Percentiles rank a stretch among this genome's conserved stretches.
phyloP scores from a whole-genome alignment of 2,888 invertebrate genomes.

The Adelognathus sp. region DNA sequence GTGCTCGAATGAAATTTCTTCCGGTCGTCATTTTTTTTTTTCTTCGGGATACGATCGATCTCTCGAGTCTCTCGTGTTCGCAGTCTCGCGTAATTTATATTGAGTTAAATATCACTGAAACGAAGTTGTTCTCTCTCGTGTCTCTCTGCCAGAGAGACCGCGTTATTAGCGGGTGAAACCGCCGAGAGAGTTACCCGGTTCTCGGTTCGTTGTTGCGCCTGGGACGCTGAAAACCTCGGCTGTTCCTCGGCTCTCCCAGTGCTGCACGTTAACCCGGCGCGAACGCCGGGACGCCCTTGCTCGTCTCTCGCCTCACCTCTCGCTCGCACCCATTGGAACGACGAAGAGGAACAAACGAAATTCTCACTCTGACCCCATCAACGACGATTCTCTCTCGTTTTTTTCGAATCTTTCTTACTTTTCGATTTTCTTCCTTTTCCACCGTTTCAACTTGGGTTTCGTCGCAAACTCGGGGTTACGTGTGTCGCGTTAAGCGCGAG shows the following conservation, averaged over 20 bases:
- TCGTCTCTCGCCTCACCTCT: constrained; percentile 18
- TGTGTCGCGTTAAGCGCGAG: background rate
- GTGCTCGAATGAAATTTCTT: too few species aligned
- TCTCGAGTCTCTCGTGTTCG: too few species aligned
- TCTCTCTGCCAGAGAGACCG: too few species aligned
- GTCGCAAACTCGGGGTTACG: background rate
- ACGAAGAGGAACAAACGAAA: too few species aligned
- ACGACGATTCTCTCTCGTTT: background rate
- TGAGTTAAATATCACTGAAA: too few species aligned
- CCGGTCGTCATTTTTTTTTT: too few species aligned
- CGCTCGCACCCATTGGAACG: constrained; percentile 1
- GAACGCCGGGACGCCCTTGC: constrained; percentile 54
- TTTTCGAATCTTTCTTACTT: background rate
- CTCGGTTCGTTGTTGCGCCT: constrained; percentile 50
- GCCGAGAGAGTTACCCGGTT: background rate
- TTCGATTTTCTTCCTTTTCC: background rate
- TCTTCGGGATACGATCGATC: too few species aligned
- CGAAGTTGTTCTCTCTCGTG: too few species aligned
- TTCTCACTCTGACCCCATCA: background rate
- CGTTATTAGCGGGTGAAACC: constrained; percentile 26
- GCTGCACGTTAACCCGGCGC: constrained; percentile 61
- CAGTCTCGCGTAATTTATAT: too few species aligned
- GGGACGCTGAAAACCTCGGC: constrained; percentile 46
- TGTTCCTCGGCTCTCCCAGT: constrained; percentile 54
- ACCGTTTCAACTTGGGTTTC: background rate